phyloP scores from a whole-genome alignment of 2,888 invertebrate genomes.

The Meloe dianella region DNA sequence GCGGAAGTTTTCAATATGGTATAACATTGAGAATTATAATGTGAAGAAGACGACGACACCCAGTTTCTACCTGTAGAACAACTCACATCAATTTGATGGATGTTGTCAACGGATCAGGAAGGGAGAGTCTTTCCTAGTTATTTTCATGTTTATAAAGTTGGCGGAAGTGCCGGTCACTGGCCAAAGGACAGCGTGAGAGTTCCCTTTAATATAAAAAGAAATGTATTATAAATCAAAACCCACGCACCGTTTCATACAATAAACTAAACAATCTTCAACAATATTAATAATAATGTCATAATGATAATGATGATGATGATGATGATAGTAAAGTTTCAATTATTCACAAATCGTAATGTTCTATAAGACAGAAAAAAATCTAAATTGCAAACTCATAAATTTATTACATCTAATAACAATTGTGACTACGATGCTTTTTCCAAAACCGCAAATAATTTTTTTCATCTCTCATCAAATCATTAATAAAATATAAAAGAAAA shows the following conservation, averaged over 20 bases:
- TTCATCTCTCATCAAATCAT: background rate
- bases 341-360: background rate
- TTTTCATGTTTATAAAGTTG: conserved; percentile 42
- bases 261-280: background rate
- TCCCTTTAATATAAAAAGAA: conserved; percentile 15
- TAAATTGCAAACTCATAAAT: conserved; percentile 1
- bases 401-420: conserved; percentile 2
- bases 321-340: background rate
- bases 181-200: conserved; percentile 50
- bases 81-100: conserved; percentile 12
- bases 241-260: conserved; percentile 20
- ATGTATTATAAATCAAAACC: conserved; percentile 34
- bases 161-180: conserved; percentile 49
- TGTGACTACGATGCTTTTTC: background rate
- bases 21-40: background rate
- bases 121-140: conserved; percentile 40
- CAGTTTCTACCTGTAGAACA: background rate
- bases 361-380: background rate
- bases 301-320: background rate
- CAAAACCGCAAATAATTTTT: conserved; percentile 1
- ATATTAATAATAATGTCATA: background rate
- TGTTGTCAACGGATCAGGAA: conserved; percentile 47
- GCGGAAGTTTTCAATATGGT: background rate
- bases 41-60: background rate
- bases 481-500: conserved; percentile 5